Base-by-base conservation (phyloP, 2,888 invertebrate genomes). In the Meloe dianella region DNA sequence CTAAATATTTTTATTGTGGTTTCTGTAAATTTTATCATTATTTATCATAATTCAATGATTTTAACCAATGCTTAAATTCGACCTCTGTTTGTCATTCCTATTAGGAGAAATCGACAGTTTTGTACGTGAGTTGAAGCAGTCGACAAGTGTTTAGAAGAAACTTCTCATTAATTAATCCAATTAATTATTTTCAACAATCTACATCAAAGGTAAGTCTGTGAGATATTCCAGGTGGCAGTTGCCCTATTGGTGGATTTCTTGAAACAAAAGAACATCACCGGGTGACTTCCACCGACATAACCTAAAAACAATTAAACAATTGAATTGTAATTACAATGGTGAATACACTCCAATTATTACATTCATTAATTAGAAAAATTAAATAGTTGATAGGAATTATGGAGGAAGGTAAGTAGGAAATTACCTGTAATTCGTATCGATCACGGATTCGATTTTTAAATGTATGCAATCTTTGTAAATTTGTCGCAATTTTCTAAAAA, bases 71-170 rank as follows among this genome's bases (percentile, higher is more conserved):
- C 22, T 51, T 51, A 22, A 2, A 51, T 51, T 51, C 22, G 51
- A 51, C 51, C 51, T 51, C 51, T 51, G 51, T 51, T 51, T 51
- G 51, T 51, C 51, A 9, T 51, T 51, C 51, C 51, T 20, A 10
- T 22, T 22, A n/a, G 51, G 9, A 51, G 10, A 51, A 12, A 17
- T 17, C 20, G n/a, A 12, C 38, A 38, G 14, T 38, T n/a, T 14
- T 14, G 6, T n/a, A 47, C 47, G 47, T 20, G 47, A 20, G 7
- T 6, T 20, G 9, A 47, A 47, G 7, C 47, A 10, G 47, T 47
- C 8, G 7, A 47, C 7, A 20, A 17, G 47, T 17, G 2, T 20
- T 41, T 17, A 17, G 2, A 47, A 47, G 20, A 0, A 47, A 47
- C 17, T 20, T 10, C 17, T n/a, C n/a, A 41, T 41, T 51, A 22